These are phyloP conservation scores for Odontomyia ornata DNA, from an alignment of 2,888 invertebrate genomes.

Conservation along the genomic window DNA sequence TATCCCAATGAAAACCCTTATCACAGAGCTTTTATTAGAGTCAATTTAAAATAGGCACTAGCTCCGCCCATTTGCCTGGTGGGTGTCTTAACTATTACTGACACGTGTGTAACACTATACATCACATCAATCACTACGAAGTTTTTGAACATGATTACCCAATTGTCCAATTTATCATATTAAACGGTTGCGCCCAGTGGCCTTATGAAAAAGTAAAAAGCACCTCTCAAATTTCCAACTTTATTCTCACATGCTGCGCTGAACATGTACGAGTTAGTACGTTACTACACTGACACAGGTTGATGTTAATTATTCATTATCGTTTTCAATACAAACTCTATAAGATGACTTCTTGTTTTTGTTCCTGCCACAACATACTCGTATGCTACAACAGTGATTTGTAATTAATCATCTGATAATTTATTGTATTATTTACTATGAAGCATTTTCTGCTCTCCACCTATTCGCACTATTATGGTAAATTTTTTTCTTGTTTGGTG, in stretches of 20 bases:
- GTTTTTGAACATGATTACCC: not conserved
- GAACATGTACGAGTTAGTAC: too few relatives aligned
- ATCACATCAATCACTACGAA: too few relatives aligned
- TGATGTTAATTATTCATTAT: not conserved
- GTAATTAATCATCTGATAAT: not conserved
- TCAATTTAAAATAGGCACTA: too few relatives aligned
- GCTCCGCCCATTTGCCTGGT: too few relatives aligned
- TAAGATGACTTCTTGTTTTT: not conserved
- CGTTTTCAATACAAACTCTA: not conserved
- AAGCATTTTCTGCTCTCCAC: not conserved
- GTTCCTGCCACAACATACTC: too few relatives aligned
- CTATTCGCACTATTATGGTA: not conserved
- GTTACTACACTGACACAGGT: not conserved
- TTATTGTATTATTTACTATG: not conserved
- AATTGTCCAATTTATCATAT: not conserved
- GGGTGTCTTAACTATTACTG: too few relatives aligned
- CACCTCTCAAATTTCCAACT: too few relatives aligned
- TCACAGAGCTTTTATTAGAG: too few relatives aligned
- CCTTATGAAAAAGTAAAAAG: not conserved
- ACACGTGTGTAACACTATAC: too few relatives aligned
- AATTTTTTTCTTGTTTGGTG: not conserved
- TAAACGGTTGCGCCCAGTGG: slow-evolving; percentile 19
- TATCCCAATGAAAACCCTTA: too few relatives aligned
- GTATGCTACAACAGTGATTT: not conserved
- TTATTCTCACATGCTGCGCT: too few relatives aligned